Evolutionary conservation across 2,888 invertebrate genomes (phyloP).

Genomic region (Petrophora chlorosata): DNA sequence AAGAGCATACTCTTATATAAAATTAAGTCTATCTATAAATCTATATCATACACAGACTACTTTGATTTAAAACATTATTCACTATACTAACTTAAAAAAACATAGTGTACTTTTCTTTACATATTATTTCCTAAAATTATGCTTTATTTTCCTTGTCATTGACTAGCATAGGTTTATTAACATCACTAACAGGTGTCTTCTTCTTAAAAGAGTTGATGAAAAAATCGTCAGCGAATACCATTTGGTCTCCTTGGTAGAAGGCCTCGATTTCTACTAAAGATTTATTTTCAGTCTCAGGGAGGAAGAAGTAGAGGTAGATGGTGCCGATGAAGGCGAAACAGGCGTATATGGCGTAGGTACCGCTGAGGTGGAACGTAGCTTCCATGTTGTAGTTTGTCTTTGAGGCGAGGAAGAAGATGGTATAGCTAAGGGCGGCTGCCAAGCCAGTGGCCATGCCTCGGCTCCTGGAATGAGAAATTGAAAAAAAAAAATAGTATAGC

Average conservation of each 20-base stretch:
- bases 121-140: conserved; percentile 8
- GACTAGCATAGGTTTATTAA: conserved; percentile 68
- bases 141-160: conserved; percentile 36
- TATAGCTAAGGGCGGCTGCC: conserved; percentile 78
- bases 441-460: conserved; percentile 79
- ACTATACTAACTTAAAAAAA: neutral
- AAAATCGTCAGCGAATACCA: conserved; percentile 72
- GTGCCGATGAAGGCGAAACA: conserved; percentile 72
- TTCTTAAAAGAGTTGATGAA: conserved; percentile 70
- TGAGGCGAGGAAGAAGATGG: conserved; percentile 73
- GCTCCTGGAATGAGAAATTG: conserved; percentile 60
- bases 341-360: conserved; percentile 77
- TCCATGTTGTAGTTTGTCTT: conserved; percentile 83
- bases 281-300: conserved; percentile 83
- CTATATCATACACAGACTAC: conserved; percentile 1
- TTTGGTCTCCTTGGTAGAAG: conserved; percentile 67
- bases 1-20: no score
- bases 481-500: neutral
- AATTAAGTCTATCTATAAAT: neutral
- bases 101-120: neutral
- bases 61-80: neutral
- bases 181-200: conserved; percentile 46
- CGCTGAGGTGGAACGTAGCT: conserved; percentile 70
- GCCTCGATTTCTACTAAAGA: conserved; percentile 79
- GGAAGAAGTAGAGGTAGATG: conserved; percentile 75